These are phyloP conservation scores for Barnardius zonarius DNA, from an alignment of 2,113 vertebrate species.

Conservation along the genomic window DNA sequence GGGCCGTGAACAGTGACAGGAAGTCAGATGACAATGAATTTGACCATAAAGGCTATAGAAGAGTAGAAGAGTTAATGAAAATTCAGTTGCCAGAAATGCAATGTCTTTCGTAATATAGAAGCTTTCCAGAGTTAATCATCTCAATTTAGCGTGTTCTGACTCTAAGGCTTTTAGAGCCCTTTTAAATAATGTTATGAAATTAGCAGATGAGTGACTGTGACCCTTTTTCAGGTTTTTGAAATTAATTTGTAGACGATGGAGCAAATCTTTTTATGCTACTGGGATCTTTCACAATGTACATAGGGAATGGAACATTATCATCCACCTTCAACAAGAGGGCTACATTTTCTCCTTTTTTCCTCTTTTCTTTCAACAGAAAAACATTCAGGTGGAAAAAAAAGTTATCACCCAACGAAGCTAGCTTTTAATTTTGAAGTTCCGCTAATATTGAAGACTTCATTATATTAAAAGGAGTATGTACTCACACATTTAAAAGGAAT, in stretches of 20 bases:
- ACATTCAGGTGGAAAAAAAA: not conserved
- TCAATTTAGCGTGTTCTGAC: not conserved
- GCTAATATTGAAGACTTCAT: not conserved
- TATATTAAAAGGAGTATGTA: not conserved
- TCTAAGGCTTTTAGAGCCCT: not conserved
- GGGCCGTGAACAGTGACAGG: not conserved
- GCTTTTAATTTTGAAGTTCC: not conserved
- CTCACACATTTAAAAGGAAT: not conserved
- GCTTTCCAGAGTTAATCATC: not conserved
- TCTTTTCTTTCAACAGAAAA: not conserved
- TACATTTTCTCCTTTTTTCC: not conserved
- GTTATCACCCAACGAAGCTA: not conserved
- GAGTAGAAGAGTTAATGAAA: not conserved
- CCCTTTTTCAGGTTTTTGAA: not conserved
- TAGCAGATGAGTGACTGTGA: not conserved
- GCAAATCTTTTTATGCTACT: not conserved
- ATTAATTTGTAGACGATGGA: not conserved
- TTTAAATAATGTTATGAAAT: not conserved
- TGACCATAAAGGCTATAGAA: not conserved
- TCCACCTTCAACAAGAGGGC: not conserved
- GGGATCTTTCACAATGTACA: not conserved
- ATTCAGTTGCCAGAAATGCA: not conserved
- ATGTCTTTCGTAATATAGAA: not conserved
- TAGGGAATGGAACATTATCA: not conserved
- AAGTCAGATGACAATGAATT: not conserved